Percentiles rank a stretch among this genome's conserved stretches.
Evolutionary conservation across 2,113 vertebrate genomes (phyloP).

Genomic region (Sterrhoptilus dennistouni): DNA sequence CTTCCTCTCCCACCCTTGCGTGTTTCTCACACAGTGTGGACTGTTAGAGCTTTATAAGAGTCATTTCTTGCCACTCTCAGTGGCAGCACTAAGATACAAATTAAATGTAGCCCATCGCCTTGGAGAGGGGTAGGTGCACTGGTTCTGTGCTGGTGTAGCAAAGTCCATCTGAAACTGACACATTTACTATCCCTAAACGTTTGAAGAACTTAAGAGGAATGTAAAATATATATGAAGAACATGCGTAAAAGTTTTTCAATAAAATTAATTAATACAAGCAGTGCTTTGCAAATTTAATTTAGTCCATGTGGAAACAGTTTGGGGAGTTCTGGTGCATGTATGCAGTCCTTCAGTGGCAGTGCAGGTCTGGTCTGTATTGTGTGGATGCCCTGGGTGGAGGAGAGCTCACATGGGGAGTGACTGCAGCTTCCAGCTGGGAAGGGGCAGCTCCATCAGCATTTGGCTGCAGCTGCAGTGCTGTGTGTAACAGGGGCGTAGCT

Average conservation of each 20-base stretch:
- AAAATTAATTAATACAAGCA: neutral
- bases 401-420: neutral
- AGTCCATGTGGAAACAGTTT: neutral
- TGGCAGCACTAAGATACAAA: neutral
- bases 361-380: neutral
- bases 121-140: too few species aligned
- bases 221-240: neutral
- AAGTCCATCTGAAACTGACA: neutral
- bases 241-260: neutral
- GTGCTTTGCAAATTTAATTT: neutral
- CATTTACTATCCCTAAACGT: neutral
- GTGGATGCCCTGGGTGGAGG: neutral
- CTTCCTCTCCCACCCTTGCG: rapidly evolving
- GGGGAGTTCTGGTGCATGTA: neutral
- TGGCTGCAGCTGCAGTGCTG: neutral
- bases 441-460: neutral
- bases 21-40: rapidly evolving
- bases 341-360: neutral
- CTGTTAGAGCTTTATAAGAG: neutral
- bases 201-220: neutral
- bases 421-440: constrained; percentile 26
- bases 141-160: neutral
- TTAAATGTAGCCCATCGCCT: neutral
- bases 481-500: neutral
- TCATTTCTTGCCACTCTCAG: neutral